Evolutionary conservation across 2,797 vertebrate genomes (phyloP).

Genomic region (Eulemur rubriventer): DNA sequence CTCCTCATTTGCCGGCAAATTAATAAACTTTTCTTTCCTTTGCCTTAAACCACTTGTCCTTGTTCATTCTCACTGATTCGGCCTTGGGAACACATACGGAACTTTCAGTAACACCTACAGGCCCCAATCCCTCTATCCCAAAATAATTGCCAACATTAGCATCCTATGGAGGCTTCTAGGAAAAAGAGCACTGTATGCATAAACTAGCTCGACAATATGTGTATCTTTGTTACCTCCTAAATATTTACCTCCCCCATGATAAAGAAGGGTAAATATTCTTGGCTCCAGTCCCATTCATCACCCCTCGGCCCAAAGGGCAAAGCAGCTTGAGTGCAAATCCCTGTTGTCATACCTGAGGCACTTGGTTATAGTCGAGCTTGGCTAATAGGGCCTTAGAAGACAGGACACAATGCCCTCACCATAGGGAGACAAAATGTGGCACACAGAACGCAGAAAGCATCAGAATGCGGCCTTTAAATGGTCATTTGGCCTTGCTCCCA

Average conservation of each 20-base stretch:
- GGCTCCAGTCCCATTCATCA: background rate
- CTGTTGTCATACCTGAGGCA: background rate
- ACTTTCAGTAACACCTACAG: background rate
- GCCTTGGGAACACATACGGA: no score
- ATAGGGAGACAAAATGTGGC: fast-evolving
- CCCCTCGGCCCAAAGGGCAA: background rate
- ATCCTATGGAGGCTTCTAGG: background rate
- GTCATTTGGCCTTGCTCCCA: fast-evolving
- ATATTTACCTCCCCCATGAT: background rate
- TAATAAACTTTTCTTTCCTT: no score
- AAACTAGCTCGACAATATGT: background rate
- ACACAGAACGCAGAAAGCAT: background rate
- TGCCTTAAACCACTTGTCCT: no score
- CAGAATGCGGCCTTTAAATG: background rate
- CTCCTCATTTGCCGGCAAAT: no score
- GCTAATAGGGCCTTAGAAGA: background rate
- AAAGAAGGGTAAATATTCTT: background rate
- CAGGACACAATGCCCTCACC: background rate
- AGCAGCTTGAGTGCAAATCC: background rate
- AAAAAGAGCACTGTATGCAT: background rate
- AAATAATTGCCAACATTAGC: background rate
- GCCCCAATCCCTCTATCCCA: background rate
- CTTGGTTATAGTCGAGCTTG: background rate
- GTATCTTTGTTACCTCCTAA: background rate
- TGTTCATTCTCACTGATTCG: no score